Evolutionary conservation across 2,888 invertebrate species (phyloP), one percentile per base, ranked within the genome.

Genomic region (Automeris io): DNA sequence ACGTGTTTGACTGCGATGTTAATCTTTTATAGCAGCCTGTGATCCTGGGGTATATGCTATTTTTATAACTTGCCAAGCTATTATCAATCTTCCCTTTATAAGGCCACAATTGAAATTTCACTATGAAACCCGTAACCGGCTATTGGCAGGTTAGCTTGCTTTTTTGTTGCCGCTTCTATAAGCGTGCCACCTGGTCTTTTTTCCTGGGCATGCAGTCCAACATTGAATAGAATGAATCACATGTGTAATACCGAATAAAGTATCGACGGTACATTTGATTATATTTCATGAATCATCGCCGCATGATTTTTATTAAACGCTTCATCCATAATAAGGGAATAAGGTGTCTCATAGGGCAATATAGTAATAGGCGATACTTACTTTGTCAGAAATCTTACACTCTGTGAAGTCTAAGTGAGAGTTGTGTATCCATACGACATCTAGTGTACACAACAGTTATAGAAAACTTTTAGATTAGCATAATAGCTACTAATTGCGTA

Each of bases 111-210:
- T 43, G 29, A 72, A 52, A 68, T 58, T 61, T 61, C 54, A 32
- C 44, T 43, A 44, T 37, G 9, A 34, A 46, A 47, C 44, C 52
- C n/a, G 38, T 45, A 40, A 25, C 41, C 50, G 46, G 47, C 55
- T 45, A 47, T 53, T 55, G 57, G 57, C 70, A 68, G 67, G 66
- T 68, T 62, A 64, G 68, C 57, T 65, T 57, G 50, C 61, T 82
- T 74, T 71, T 77, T 74, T 69, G 61, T 65, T 54, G 58, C 54
- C 62, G 63, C 69, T 69, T 70, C n/a, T 69, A 69, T 72, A 68
- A 73, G 61, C 69, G 68, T 69, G 73, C 78, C 83, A 83, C 82
- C 83, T 83, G 83, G 83, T 62, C 70, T 75, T 80, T 83, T 83
- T 82, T 80, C 70, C 64, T 70, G 67, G 50, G 56, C 62, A 62